Percentiles rank a stretch among this genome's conserved stretches.
Evolutionary conservation across 2,888 invertebrate species (phyloP).

Genomic region (Athalia cordata): DNA sequence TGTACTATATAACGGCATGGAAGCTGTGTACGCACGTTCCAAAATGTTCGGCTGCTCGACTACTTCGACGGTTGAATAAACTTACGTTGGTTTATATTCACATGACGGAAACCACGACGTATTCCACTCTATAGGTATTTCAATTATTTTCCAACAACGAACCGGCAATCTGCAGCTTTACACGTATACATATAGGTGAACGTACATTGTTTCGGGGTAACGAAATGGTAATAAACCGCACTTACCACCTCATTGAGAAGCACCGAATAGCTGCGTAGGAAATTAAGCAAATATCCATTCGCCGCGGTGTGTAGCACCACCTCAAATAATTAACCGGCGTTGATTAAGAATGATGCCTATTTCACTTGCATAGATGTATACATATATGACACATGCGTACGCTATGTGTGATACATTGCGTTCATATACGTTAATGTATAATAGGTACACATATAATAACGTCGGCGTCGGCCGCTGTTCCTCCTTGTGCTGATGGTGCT

Average conservation of each 20-base stretch:
- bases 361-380: not conserved
- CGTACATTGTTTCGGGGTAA: not conserved
- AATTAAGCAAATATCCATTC: constrained; percentile 14
- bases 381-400: not conserved
- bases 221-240: not conserved
- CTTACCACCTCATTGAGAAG: not conserved
- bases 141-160: too few relatives aligned
- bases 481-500: too few relatives aligned
- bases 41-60: too few relatives aligned
- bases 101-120: too few relatives aligned
- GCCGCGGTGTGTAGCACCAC: not conserved
- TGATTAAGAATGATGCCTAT: not conserved
- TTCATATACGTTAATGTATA: too few relatives aligned
- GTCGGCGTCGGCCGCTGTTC: too few relatives aligned
- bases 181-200: not conserved
- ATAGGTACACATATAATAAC: too few relatives aligned
- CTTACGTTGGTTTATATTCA: not conserved
- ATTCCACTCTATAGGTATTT: too few relatives aligned
- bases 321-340: not conserved
- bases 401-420: too few relatives aligned
- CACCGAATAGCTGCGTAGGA: not conserved
- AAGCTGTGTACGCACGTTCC: not conserved
- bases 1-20: not conserved
- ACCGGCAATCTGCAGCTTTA: too few relatives aligned
- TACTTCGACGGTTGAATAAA: not conserved